phyloP scores from a whole-genome alignment of 2,797 vertebrate species.

The Allobates femoralis region DNA sequence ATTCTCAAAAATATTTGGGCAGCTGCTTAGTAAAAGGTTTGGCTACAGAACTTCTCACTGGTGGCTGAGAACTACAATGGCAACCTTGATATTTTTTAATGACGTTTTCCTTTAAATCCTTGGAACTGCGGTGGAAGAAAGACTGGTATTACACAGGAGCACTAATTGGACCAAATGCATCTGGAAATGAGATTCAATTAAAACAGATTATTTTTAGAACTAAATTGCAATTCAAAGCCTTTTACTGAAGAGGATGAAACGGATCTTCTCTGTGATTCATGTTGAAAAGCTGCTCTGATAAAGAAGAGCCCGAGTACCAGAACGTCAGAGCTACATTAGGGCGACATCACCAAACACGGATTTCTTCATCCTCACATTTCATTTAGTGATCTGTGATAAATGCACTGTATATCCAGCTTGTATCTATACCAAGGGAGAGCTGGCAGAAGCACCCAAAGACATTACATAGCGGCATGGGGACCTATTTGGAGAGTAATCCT shows the following conservation, averaged over 20 bases:
- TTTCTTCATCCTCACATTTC: neutral
- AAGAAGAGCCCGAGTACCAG: neutral
- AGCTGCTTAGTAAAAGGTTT: neutral
- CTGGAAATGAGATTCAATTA: constrained; percentile 15
- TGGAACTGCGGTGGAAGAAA: neutral
- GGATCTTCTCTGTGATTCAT: constrained; percentile 4
- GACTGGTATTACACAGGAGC: neutral
- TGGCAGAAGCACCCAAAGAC: neutral
- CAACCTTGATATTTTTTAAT: neutral
- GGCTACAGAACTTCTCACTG: neutral
- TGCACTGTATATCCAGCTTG: too few relatives aligned
- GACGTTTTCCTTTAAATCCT: neutral
- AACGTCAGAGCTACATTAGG: neutral
- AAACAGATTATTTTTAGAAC: constrained; percentile 13
- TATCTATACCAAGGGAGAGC: neutral
- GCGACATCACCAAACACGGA: neutral
- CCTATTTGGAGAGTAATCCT: too few relatives aligned
- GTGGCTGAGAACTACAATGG: neutral
- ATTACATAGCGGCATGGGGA: neutral
- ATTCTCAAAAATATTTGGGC: neutral
- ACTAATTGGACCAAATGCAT: neutral
- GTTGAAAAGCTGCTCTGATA: neutral
- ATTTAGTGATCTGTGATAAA: neutral
- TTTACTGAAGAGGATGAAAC: constrained; percentile 11
- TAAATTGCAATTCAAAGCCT: constrained; percentile 15